Conservation (phyloP, 1,140 invertebrate species). For the Chionoecetes opilio region DNA sequence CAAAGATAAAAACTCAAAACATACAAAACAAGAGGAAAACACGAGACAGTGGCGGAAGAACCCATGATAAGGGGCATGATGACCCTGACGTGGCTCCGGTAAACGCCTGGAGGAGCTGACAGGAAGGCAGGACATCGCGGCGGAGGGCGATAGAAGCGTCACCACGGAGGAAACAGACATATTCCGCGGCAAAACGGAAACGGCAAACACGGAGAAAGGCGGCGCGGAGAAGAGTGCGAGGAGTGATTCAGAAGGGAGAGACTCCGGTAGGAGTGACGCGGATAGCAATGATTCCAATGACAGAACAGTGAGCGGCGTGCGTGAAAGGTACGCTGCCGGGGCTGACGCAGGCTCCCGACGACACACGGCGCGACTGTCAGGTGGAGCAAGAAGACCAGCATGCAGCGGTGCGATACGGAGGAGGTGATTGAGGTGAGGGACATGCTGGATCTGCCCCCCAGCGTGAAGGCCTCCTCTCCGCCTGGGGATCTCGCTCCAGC, state of each 20-base stretch:
- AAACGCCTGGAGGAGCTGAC: too few species aligned
- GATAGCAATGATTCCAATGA: not conserved
- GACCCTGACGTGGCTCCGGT: too few species aligned
- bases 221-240: constrained; percentile 11
- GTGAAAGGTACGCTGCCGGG: not conserved
- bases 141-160: not conserved
- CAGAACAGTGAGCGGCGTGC: not conserved
- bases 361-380: not conserved
- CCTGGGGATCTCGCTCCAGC: constrained; percentile 56
- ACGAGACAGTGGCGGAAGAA: too few species aligned
- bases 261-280: not conserved
- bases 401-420: constrained; percentile 49
- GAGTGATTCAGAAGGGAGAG: not conserved
- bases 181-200: not conserved
- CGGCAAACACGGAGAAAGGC: not conserved
- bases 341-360: not conserved
- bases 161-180: not conserved
- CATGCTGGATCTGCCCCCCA: constrained; percentile 51
- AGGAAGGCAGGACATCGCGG: too few species aligned
- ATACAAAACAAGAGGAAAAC: not conserved
- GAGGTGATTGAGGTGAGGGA: constrained; percentile 70
- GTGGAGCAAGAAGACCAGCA: not conserved
- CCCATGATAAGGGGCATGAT: too few species aligned
- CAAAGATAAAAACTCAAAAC: not conserved
- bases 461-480: constrained; percentile 61